Base-by-base conservation (phyloP, 2,888 invertebrate species). In the Diplolepis rosae region DNA sequence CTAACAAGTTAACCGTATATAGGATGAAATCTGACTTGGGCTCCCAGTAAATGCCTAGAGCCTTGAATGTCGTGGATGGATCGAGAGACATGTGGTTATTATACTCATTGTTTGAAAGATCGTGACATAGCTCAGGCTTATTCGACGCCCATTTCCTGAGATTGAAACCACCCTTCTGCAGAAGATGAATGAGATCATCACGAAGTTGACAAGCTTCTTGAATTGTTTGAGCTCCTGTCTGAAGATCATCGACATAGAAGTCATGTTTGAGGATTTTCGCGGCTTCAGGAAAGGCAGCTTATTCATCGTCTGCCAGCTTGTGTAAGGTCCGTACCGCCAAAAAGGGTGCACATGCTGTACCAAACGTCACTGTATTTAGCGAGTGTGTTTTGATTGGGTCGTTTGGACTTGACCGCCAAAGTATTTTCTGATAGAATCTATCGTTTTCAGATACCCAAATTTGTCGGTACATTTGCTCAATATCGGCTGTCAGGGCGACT, bases 391-490 rank as follows among this genome's bases (percentile, higher is more conserved):
- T 66, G 7, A 66, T 5, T 9, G 18, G 27, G 9, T 68, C 68
- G 18, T 32, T 28, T n/a, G 28, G 28, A 30, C 28, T 68, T 15
- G 45, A 54, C 4, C 68, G 24, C 68, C 68, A 56, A n/a, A 68
- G 9, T 5, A 56, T 30, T 28, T 54, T 7, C n/a, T 68, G 68
- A 24, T 48, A 68, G 4, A 56, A 56, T 5, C 15, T n/a, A 30
- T 61, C 68, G 4, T 48, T 28, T 1, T 5, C 1, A 27, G 54
- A 30, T 2, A 68, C 9, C 1, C 2, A 11, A 13, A 61, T 28
- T 54, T 68, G 68, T 15, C 48, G 28, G 30, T 61, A 68, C 61
- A 68, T 61, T 48, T 68, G 39, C 18, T 68, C 32, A 9, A 71
- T 68, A 22, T 71, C 71, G 11, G 67, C 51, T 27, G 30, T 30